Evolutionary conservation across 2,113 vertebrate genomes (phyloP).

Genomic region (Zingel zingel): DNA sequence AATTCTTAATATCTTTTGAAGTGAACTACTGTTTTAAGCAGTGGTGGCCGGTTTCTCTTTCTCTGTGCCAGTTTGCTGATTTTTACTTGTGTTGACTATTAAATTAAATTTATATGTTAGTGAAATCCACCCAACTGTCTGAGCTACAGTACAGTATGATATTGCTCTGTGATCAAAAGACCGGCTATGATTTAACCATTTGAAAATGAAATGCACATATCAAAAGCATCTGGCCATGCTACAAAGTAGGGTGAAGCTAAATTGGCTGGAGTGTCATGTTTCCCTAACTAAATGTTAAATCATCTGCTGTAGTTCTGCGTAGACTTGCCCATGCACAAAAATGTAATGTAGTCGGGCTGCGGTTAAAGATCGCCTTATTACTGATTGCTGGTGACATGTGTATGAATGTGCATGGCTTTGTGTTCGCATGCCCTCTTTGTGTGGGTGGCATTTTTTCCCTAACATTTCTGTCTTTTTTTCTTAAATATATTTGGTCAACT

Average conservation of each 20-base stretch:
- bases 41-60: constrained; percentile 5
- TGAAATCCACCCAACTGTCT: constrained; percentile 59
- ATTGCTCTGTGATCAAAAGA: constrained; percentile 75
- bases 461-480: constrained; percentile 25
- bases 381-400: constrained; percentile 72
- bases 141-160: constrained; percentile 48
- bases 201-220: constrained; percentile 74
- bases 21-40: constrained; percentile 15
- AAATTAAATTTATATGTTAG: constrained; percentile 13
- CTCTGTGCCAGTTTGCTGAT: constrained; percentile 49
- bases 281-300: constrained; percentile 70
- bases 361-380: constrained; percentile 59
- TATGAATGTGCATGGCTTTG: constrained; percentile 44
- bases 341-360: constrained; percentile 67
- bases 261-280: constrained; percentile 71
- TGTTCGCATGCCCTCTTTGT: constrained; percentile 50
- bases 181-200: constrained; percentile 60
- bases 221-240: constrained; percentile 76
- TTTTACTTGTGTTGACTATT: constrained; percentile 44
- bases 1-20: constrained; percentile 11
- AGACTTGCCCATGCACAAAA: constrained; percentile 45
- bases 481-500: constrained; percentile 28
- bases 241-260: constrained; percentile 55
- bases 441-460: constrained; percentile 38
- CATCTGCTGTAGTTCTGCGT: constrained; percentile 63